Evolutionary conservation across 2,113 vertebrate genomes (phyloP), one percentile per base, ranked within the genome.

Genomic region (Puntigrus tetrazona): DNA sequence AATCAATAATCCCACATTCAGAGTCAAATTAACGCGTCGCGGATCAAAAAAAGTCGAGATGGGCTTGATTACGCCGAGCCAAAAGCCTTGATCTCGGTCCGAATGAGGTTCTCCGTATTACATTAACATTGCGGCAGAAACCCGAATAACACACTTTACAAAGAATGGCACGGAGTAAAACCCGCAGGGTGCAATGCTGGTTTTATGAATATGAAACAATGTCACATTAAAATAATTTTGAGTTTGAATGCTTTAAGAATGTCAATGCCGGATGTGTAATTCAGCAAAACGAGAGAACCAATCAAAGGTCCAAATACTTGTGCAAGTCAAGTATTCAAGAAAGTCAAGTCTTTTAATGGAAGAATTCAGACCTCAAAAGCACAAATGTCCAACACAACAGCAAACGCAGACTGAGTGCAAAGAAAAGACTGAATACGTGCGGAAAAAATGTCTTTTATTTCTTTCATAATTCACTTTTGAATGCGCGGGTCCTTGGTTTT

Each of bases 361-460:
- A 79, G 70, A 38, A 73, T 31, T 72, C 47, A 65, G 72, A 65
- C 36, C 67, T 81, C 55, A 84, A 36, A 83, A 80, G 50, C 55
- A 55, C 31, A 82, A 38, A 67, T 70, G 9, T 73, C 63, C 43
- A 52, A n/a, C 2, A 45, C 52, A 57, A 77, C 20, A 38, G 18
- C 47, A 55, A 77, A 75, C 27, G 34, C 29, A 38, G 55, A 36
- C 14, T 16, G 16, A 27, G 22, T 78, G n/a, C 57, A 41, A 50
- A 63, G 63, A 78, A 78, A 72, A 69, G 80, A 52, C 55, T 38
- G 36, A 22, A 7, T 52, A 63, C 36, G 16, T 41, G 36, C 57
- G 38, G 10, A 70, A 34, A 75, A 11, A 80, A 61, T 50, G 29
- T 69, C 3, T 65, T 81, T 84, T 76, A 87, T 87, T 84, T 69